Base-by-base conservation (phyloP, 1,140 invertebrate species). In the Listronotus oregonensis region DNA sequence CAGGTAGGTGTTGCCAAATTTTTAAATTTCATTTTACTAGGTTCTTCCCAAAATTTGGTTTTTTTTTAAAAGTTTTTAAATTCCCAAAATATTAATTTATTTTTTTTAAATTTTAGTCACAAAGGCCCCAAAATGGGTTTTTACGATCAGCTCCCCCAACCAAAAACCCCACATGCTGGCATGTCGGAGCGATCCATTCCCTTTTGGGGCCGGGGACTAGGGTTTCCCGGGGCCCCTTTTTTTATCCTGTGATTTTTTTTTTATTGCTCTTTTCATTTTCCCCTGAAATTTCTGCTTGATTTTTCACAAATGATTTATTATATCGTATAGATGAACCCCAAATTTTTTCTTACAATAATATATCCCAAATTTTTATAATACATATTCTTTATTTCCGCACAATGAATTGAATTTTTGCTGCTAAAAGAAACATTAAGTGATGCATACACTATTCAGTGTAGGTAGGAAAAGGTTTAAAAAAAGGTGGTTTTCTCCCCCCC, bases 141-240 rank as follows among this genome's bases (percentile, higher is more conserved):
- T 76, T 90, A 92, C 68, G 88, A 89, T 64, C 85, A 89, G 39
- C 86, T 87, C n/a, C 69, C 87, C 89, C 32, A 80, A 80, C 59
- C 80, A n/a, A n/a, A 82, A 34, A 80, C 78, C 18, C 82, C 82
- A 10, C 80, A 80, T 21, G 86, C 85, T 56, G 82, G 80, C 46
- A 81, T 85, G 73, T 87, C 87, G 3, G 87, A 87, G 73, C 80
- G 86, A 75, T 86, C 10, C 82, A 85, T 1, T 88, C 88, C 6
- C 89, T 88, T 54, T 91, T n/a, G n/a, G 89, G 89, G 83, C 85
- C 58, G 90, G 92, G 66, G 92, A 94, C 78, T 94, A 94, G 73
- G 92, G 93, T 75, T 87, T 92, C 70, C 91, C 92, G 7, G 86
- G 86, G 51, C 93, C 90, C n/a, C n/a, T n/a, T n/a, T 57, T 89